Evolutionary conservation across 2,888 invertebrate genomes (phyloP), one percentile per base, ranked within the genome.

Genomic region (Drosophila basisetae): DNA sequence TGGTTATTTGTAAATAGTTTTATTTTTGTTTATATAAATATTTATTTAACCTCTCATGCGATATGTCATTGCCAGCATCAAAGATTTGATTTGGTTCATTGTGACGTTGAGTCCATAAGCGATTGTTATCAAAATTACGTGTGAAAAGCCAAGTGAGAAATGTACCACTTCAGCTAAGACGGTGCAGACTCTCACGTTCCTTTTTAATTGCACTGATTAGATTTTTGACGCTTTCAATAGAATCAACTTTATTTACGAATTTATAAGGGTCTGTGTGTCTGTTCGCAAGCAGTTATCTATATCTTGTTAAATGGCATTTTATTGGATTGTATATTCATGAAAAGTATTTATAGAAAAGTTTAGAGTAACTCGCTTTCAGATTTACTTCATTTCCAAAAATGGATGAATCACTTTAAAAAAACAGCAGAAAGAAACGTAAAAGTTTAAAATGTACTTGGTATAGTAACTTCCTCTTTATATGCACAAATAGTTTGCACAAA

Each of bases 71-170:
- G 25, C 30, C 37, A 58, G 39, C 64, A 28, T 58, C 43, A 11
- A 64, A 31, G 11, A 41, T 54, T 18, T 73, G 30, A 30, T 65
- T 73, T 25, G 16, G 7, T 13, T 5, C 43, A 30, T 4, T n/a
- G 59, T 75, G 76, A 68, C 80, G 60, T 54, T 28, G 25, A 30
- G 18, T 13, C 37, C 50, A 58, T 78, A 72, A 61, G 61, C 35
- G 33, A 35, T 47, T 50, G 10, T 68, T 63, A 78, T 81, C 78
- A 66, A 71, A 71, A 68, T 84, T 89, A 86, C 78, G 81, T 86
- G 68, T 55, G 49, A 50, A 68, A 55, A 69, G 37, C 43, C 68
- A 52, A 43, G 55, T 62, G 16, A 52, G 25, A 59, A 64, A 50
- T 59, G 37, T 11, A 13, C 64, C 83, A 88, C 85, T 83, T 69